Base-by-base conservation (phyloP, 2,797 vertebrate species). In the Paedocypris micromegethes region DNA sequence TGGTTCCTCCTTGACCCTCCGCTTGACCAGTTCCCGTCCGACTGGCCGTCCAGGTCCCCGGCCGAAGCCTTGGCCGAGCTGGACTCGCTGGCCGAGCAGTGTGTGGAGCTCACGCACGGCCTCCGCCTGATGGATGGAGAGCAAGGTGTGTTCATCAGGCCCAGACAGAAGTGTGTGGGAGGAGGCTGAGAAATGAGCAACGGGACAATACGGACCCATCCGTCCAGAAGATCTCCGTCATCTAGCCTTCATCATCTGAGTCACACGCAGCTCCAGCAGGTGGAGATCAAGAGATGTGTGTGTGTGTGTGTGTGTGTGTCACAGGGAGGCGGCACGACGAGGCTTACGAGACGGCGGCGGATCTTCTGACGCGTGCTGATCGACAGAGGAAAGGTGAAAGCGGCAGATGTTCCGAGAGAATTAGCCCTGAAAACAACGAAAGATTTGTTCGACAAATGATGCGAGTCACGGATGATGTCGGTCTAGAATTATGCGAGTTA, bases 1-100 rank as follows among this genome's bases (percentile, higher is more conserved):
- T 48, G 9, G 23, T n/a, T 70, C 9, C 3, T 78, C 64, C 72
- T 72, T 84, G 51, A 85, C 61, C 45, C 9, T 48, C 42, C 8
- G 0, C 54, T 77, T 66, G 68, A 7, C 58, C 72, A 91, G 89
- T 90, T 91, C 72, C 84, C 81, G 1, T 51, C 49, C 5, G 75
- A 80, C 3, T 78, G 81, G 80, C 82, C 86, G 0, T 45, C 56
- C 64, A 76, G 82, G 42, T 76, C 79, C 61, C 83, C 83, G 5
- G 81, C 80, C 60, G 78, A 82, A 70, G 75, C 77, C 74, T 69
- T 71, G 44, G 56, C 64, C 73, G 80, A 81, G 76, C 67, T 85
- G 5, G 52, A 79, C 72, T 65, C 57, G 6, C 66, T 86, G 72
- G 79, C 68, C 42, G 78, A 76, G 50, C 79, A 66, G 50, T 83